These are phyloP conservation scores for Podarcis muralis DNA, from an alignment of 2,113 vertebrate species.

Conservation along the genomic window DNA sequence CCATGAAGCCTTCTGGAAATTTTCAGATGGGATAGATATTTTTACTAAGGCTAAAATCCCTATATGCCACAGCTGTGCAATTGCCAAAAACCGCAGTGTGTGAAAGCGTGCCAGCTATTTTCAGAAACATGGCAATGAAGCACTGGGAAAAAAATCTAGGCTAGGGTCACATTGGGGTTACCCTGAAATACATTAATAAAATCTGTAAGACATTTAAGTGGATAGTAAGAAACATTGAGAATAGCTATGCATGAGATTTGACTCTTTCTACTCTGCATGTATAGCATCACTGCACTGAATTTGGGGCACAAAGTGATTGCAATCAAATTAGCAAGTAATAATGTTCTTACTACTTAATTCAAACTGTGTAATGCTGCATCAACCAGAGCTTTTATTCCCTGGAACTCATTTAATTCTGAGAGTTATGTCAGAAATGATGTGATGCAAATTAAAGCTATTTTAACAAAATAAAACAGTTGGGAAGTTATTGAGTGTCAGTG, in stretches of 20 bases:
- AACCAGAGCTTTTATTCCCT: neutral
- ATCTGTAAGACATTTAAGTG: conserved; percentile 35
- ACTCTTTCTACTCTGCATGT: neutral
- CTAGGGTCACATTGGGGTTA: conserved; percentile 18
- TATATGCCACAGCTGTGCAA: neutral
- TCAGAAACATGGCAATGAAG: conserved; percentile 28
- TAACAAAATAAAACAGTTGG: neutral
- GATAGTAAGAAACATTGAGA: neutral
- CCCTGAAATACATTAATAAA: conserved; percentile 31
- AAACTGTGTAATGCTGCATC: neutral
- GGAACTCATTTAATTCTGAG: neutral
- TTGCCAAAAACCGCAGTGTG: conserved; percentile 25
- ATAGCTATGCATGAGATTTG: neutral
- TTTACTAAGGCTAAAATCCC: conserved; percentile 8
- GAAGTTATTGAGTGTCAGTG: neutral
- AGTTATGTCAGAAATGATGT: neutral
- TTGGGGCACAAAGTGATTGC: neutral
- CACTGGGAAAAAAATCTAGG: neutral
- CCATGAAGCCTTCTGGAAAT: conserved; percentile 23
- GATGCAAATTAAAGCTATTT: neutral
- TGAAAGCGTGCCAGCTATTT: conserved; percentile 41
- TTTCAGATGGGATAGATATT: neutral
- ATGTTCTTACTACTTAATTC: neutral
- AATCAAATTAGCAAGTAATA: neutral
- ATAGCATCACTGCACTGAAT: neutral